Percentiles rank a stretch among this genome's conserved stretches.
Conservation (phyloP, 1,140 invertebrate genomes). For the Triops longicaudatus region DNA sequence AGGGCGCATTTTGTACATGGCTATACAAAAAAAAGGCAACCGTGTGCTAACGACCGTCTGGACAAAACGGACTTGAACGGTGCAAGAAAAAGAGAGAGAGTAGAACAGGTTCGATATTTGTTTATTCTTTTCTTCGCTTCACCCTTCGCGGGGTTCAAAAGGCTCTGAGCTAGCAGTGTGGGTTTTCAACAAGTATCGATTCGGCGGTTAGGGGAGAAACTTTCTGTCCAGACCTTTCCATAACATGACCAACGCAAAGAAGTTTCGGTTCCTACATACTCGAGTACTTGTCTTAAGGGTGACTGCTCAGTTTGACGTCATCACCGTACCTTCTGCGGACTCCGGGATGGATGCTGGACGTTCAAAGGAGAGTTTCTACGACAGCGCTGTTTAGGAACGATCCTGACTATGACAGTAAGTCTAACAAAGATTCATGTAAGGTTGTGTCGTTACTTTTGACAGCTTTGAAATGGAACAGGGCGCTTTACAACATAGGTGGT, state of each 20-base stretch:
- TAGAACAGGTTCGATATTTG: no score
- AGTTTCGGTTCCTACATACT: not conserved
- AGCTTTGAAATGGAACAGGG: not conserved
- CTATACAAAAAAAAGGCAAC: no score
- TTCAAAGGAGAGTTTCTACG: not conserved
- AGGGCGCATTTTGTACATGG: no score
- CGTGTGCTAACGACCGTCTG: no score
- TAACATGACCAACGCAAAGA: not conserved
- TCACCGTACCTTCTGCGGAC: not conserved
- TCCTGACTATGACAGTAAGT: not conserved
- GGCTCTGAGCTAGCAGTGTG: not conserved
- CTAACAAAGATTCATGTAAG: not conserved
- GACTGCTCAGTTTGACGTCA: not conserved
- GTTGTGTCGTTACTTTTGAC: not conserved
- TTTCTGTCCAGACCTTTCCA: not conserved
- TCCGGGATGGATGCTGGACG: not conserved
- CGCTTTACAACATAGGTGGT: not conserved
- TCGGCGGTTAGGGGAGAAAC: not conserved
- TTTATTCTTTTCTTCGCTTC: not conserved
- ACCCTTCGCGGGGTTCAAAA: not conserved
- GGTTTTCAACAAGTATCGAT: slow-evolving; percentile 12
- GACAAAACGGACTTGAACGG: no score
- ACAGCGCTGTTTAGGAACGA: not conserved
- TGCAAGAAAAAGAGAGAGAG: no score
- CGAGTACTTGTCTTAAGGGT: not conserved